Conservation (phyloP, 2,888 invertebrate species). For the Prostheceraeus crozeri region DNA sequence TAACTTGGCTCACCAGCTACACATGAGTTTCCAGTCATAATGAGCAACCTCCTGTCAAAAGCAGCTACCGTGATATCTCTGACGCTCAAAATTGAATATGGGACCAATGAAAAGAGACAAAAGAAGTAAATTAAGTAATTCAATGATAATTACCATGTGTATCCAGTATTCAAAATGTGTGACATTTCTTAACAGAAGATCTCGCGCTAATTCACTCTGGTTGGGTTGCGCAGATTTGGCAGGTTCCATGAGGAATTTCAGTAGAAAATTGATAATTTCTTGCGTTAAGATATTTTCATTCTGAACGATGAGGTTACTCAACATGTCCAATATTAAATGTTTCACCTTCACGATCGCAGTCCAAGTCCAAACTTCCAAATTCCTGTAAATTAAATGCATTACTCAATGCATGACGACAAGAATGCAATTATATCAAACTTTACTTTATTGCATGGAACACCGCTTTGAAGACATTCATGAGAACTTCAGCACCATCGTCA, state of each 20-base stretch:
- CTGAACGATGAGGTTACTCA: slow-evolving; percentile 85
- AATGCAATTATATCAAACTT: no score
- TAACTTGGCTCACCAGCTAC: no score
- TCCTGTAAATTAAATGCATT: no score
- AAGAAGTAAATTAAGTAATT: no score
- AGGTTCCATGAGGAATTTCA: background rate
- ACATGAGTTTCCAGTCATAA: no score
- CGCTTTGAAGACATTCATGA: background rate
- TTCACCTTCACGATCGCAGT: slow-evolving; percentile 66
- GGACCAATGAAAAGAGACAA: no score
- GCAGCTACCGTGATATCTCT: no score
- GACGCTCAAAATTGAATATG: no score
- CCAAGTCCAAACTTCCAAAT: background rate
- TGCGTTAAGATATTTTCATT: slow-evolving; percentile 65
- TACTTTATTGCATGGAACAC: slow-evolving; percentile 25
- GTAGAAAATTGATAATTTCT: background rate
- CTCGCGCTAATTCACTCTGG: slow-evolving; percentile 2
- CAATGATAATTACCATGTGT: slow-evolving; percentile 19
- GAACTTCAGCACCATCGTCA: slow-evolving; percentile 13
- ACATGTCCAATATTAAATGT: slow-evolving; percentile 88
- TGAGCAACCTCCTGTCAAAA: no score
- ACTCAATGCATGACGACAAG: no score
- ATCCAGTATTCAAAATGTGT: slow-evolving; percentile 4
- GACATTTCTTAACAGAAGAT: slow-evolving; percentile 16
- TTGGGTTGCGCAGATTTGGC: slow-evolving; percentile 7